phyloP scores from a whole-genome alignment of 2,888 invertebrate species.

The Calliscelio sp. region DNA sequence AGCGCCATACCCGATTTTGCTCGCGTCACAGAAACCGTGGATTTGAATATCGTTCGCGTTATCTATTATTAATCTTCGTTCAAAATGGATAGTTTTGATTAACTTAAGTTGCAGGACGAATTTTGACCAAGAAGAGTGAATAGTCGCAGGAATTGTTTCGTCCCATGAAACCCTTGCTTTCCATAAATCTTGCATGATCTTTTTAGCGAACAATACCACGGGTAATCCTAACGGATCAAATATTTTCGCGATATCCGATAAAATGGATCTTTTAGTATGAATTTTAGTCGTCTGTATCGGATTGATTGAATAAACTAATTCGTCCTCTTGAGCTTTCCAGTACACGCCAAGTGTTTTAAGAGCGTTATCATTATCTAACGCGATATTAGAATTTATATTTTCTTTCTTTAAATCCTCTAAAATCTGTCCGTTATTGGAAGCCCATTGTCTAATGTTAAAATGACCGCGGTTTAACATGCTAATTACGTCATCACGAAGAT shows the following conservation, averaged over 20 bases:
- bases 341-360: background rate
- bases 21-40: background rate
- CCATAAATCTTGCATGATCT: background rate
- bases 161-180: background rate
- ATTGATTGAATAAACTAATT: background rate
- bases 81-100: background rate
- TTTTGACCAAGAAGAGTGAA: background rate
- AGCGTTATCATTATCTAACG: background rate
- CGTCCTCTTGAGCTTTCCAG: background rate
- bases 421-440: background rate
- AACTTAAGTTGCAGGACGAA: background rate
- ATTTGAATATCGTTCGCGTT: background rate
- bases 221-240: background rate
- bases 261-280: background rate
- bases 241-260: background rate
- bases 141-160: background rate
- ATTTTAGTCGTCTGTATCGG: background rate
- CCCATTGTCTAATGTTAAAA: background rate
- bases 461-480: background rate
- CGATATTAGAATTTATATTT: background rate
- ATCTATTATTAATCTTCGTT: background rate
- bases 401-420: background rate
- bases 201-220: constrained; percentile 1
- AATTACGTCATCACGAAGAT: background rate
- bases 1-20: background rate